Evolutionary conservation across 2,797 vertebrate genomes (phyloP).

Genomic region (Prionace glauca): DNA sequence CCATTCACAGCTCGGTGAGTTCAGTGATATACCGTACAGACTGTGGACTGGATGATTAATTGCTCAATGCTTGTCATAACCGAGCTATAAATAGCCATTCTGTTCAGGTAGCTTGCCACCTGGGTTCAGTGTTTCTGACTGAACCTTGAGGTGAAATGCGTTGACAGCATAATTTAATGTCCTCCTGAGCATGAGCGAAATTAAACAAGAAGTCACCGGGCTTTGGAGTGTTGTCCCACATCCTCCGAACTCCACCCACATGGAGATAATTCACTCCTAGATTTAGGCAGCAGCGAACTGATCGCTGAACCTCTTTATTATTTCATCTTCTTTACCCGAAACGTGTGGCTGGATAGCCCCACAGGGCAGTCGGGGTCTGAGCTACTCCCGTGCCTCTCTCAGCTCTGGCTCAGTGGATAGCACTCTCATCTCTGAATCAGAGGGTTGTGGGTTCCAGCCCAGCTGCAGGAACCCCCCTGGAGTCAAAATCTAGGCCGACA

Average conservation of each 20-base stretch:
- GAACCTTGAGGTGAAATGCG: not conserved
- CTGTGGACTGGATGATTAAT: constrained; percentile 29
- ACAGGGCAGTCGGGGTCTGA: not conserved
- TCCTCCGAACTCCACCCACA: not conserved
- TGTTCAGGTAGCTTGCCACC: constrained; percentile 29
- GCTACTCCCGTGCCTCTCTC: not conserved
- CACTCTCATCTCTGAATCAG: too few species aligned
- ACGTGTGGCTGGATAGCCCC: not conserved
- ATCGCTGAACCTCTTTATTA: not conserved
- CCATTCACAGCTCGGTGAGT: constrained; percentile 10
- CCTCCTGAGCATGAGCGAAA: not conserved
- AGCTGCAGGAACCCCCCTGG: not conserved
- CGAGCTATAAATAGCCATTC: constrained; percentile 29
- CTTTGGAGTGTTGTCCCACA: too few species aligned
- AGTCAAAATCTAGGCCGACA: not conserved
- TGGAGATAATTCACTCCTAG: not conserved
- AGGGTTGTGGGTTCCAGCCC: not conserved
- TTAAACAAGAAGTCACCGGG: not conserved
- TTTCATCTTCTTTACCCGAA: not conserved
- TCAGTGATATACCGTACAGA: not conserved
- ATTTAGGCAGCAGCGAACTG: not conserved
- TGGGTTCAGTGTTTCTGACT: not conserved
- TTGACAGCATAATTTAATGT: not conserved
- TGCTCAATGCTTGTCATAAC: constrained; percentile 13
- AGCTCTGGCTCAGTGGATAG: not conserved